Evolutionary conservation across 2,888 invertebrate genomes (phyloP), one percentile per base, ranked within the genome.

Genomic region (Aromia moschata): DNA sequence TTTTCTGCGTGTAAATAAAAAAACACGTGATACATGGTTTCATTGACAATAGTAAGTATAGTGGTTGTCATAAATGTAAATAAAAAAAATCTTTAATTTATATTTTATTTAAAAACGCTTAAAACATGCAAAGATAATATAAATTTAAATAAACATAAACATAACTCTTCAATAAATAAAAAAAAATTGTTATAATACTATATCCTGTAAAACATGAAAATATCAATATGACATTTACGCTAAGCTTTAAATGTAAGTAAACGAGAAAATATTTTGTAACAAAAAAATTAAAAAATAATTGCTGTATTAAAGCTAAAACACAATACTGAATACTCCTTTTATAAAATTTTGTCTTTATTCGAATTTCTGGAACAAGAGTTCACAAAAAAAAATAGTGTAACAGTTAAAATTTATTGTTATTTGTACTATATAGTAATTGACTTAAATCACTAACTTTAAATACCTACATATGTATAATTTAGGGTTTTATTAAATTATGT

Each of bases 31-130:
- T n/a, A n/a, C n/a, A n/a, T n/a, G n/a, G n/a, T n/a, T n/a, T n/a
- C n/a, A n/a, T n/a, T n/a, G n/a, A n/a, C n/a, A n/a, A n/a, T n/a
- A n/a, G n/a, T n/a, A n/a, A n/a, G n/a, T n/a, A n/a, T n/a, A n/a
- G n/a, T n/a, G n/a, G n/a, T n/a, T n/a, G n/a, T n/a, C n/a, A n/a
- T n/a, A n/a, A n/a, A n/a, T n/a, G n/a, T n/a, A 25, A 25, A 25
- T 25, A 25, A 25, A 25, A 25, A 25, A 25, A 25, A 25, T 25
- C 7, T 25, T 5, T 25, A 25, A 25, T 25, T 25, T 25, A 25
- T 10, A 47, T 47, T 47, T 47, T 31, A 30, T 30, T 25, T 47
- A 37, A 18, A 20, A 45, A 45, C 20, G n/a, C 14, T 41, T 10
- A 16, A 17, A 41, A 17, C 3, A n/a, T 41, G 14, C 3, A 18